Conservation (phyloP, 1,140 invertebrate species). For the Gonioctena quinquepunctata region DNA sequence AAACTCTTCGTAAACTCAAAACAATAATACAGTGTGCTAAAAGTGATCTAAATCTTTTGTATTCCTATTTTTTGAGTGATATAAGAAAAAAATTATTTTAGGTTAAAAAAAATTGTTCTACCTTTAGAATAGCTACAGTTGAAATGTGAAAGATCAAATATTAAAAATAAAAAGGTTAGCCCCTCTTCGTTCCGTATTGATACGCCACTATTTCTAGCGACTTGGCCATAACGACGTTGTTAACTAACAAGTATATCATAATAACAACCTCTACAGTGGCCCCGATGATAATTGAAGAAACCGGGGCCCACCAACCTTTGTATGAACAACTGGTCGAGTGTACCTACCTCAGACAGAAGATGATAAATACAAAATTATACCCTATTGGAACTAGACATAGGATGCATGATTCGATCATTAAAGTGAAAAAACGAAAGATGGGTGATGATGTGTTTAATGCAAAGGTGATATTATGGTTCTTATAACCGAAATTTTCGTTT, state of each 20-base stretch:
- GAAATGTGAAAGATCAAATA: no score
- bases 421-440: slow-evolving; percentile 32
- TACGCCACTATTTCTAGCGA: slow-evolving; percentile 9
- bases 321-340: slow-evolving; percentile 29
- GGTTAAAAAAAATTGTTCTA: no score
- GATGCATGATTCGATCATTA: slow-evolving; percentile 35
- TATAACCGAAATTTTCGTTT: slow-evolving; percentile 20
- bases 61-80: no score
- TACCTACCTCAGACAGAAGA: slow-evolving; percentile 51
- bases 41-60: no score
- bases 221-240: slow-evolving; percentile 41
- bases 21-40: no score
- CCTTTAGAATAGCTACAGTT: no score
- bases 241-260: slow-evolving; percentile 49
- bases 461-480: slow-evolving; percentile 41
- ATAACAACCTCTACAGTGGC: slow-evolving; percentile 35
- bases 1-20: no score
- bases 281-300: slow-evolving; percentile 15
- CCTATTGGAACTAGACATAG: slow-evolving; percentile 49
- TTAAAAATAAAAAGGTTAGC: no score
- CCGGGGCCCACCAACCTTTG: neutral
- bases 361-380: slow-evolving; percentile 55
- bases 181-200: no score
- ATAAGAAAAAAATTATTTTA: no score
- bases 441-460: slow-evolving; percentile 39